Evolutionary conservation across 2,797 vertebrate species (phyloP).

Genomic region (Bradypodion ventrale): DNA sequence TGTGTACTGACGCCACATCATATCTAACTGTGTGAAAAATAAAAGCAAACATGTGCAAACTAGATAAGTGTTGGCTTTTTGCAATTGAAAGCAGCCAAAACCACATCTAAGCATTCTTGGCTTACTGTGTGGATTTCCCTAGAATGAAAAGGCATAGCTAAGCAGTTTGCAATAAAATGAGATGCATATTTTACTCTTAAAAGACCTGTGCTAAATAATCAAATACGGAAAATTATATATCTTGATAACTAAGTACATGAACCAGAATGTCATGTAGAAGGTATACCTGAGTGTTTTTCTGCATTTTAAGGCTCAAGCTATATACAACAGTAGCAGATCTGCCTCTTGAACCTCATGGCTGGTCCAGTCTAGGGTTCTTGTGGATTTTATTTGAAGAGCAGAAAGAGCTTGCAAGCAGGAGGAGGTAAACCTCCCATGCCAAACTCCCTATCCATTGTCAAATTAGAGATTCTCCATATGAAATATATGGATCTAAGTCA

Average conservation of each 20-base stretch:
- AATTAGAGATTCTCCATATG: no score
- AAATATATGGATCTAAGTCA: neutral
- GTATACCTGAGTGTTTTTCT: slow-evolving; percentile 24
- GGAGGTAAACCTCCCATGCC: neutral
- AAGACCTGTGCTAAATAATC: slow-evolving; percentile 65
- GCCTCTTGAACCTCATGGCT: neutral
- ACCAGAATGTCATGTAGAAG: slow-evolving; percentile 38
- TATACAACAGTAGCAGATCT: neutral
- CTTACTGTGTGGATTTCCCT: slow-evolving; percentile 56
- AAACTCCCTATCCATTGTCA: neutral
- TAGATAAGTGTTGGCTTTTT: slow-evolving; percentile 20
- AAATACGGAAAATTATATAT: slow-evolving; percentile 39
- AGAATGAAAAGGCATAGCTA: slow-evolving; percentile 64
- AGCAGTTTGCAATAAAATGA: slow-evolving; percentile 50
- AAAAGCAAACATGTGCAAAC: slow-evolving; percentile 23
- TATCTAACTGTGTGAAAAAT: slow-evolving; percentile 42
- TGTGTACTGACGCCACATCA: neutral
- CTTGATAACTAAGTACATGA: slow-evolving; percentile 27
- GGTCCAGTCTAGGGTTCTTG: neutral
- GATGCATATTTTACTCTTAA: slow-evolving; percentile 39
- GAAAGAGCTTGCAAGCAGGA: neutral
- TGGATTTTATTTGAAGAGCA: neutral
- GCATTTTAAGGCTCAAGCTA: slow-evolving; percentile 22
- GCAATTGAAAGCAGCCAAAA: slow-evolving; percentile 66
- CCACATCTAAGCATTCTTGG: slow-evolving; percentile 72